Base-by-base conservation (phyloP, 2,888 invertebrate genomes). In the Shargacucullia verbasci region DNA sequence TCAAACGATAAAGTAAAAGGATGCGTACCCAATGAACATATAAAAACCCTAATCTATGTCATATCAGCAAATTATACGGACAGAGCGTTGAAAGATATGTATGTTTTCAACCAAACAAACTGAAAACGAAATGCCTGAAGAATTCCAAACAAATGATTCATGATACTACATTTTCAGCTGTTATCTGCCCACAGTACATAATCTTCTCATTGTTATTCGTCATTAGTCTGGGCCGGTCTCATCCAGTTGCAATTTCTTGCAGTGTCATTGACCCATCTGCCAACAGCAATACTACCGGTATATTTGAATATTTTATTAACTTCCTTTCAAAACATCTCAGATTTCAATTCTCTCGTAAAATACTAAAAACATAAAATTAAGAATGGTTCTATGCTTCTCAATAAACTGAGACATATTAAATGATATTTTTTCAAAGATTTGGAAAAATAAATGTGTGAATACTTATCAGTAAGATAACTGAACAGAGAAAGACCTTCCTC, bases 231-330 rank as follows among this genome's bases (percentile, higher is more conserved):
- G 15, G 57, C 33, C 54, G 56, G 59, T 58, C 35, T 34, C 14
- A 59, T 60, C 60, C 37, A 66, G 53, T 39, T 53, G 37, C 39
- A 31, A 57, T 29, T 35, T 54, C 49, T 55, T 33, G 43, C 20
- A 10, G 48, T 50, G 60, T 62, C 59, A 70, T 56, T 68, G 61
- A 54, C 45, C 66, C n/a, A 54, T 40, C 55, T 64, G 46, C 20
- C 41, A 34, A 65, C 48, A 33, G 59, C 59, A 58, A 60, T 71
- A n/a, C n/a, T n/a, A n/a, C n/a, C n/a, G n/a, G n/a, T n/a, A n/a
- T n/a, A n/a, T n/a, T n/a, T n/a, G n/a, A n/a, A n/a, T n/a, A n/a
- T n/a, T n/a, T n/a, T n/a, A n/a, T n/a, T n/a, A n/a, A n/a, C n/a
- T n/a, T n/a, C n/a, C n/a, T n/a, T n/a, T n/a, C n/a, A n/a, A n/a